Evolutionary conservation across 2,888 invertebrate genomes (phyloP), one percentile per base, ranked within the genome.

Genomic region (Ganaspis brasiliensis): DNA sequence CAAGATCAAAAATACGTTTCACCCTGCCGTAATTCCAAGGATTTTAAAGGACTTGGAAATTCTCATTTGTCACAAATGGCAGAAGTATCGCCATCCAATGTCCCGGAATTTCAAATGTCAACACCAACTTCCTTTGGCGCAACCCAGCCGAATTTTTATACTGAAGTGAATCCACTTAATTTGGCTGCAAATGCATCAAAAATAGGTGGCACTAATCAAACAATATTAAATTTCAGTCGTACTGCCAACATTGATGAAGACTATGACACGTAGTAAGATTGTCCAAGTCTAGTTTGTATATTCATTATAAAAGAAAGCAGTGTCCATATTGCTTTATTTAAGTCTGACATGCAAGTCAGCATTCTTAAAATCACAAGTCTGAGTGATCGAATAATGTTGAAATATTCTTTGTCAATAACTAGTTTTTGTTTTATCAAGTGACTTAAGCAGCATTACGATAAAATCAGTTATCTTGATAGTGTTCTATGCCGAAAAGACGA

Each of bases 81-180:
- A 74, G 67, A 73, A 10, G 57, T 78, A 16, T 67, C 67, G n/a
- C 67, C 74, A 9, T 35, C 75, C 12, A 75, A 77, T 80, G 87
- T 86, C 76, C 87, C 91, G 70, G 87, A 91, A 79, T 91, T 89
- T 79, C 89, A 90, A 78, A 89, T 88, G 74, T 87, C 89, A 9
- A 83, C 91, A 82, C 89, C 91, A 76, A 82, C 88, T 45, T 84
- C 89, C 6, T 91, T 89, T 81, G 86, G 87, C 82, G 85, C 88
- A 80, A 88, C 85, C 76, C 90, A 90, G 85, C 91, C 91, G 78
- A 91, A 91, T 81, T 91, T 91, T 86, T 91, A 91, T 82, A 91
- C 89, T 5, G 91, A 91, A 84, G 82, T 91, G 56, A 89, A 91
- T 81, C 88, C 90, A 40, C 81, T 85, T 59, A 88, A 87, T 83